Evolutionary conservation across 1,140 invertebrate species (phyloP), one percentile per base, ranked within the genome.

Genomic region (Lineus longissimus): DNA sequence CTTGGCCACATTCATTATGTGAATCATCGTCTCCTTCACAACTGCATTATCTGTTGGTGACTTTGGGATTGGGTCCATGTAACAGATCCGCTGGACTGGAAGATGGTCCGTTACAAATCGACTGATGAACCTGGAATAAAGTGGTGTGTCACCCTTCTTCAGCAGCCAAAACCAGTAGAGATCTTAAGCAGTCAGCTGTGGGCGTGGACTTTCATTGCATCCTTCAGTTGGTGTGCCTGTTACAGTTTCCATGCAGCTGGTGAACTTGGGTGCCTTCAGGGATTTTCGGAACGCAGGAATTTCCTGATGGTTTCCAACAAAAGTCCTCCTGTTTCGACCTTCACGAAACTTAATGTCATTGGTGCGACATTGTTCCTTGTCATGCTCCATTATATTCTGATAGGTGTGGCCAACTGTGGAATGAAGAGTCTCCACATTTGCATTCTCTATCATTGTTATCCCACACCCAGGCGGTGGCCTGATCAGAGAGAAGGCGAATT

Each of bases 21-120:
- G 40, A 23, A 56, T 1, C 61, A 62, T 58, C 13, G 45, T 62
- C 55, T 62, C 61, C 54, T 41, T 17, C 15, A 62, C 61, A 17
- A 61, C 45, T 29, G 55, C 45, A 30, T 61, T 61, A 19, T 54
- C 27, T 25, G 45, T 55, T 54, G 60, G 45, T 17, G 51, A 45
- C 2, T 55, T 23, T n/a, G 47, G 23, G 57, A 36, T 29, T 19
- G 47, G 45, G 51, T 62, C 61, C 61, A 59, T 62, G 13, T 64
- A 61, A 9, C 43, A 51, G 2, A 64, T 51, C 33, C 1, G 15
- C 30, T 41, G 40, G 40, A 22, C 1, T 13, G 63, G 57, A 2
- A 60, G 25, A 13, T 29, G 29, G 27, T 64, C 59, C 17, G 6
- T 17, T 23, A 61, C 30, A 27, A 61, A 61, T 19, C 29, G 4